A percentile compares a stretch with the other conserved stretches of the same genome.
Evolutionary conservation across 2,113 vertebrate species (phyloP).

Genomic region (Oceanodroma tethys): DNA sequence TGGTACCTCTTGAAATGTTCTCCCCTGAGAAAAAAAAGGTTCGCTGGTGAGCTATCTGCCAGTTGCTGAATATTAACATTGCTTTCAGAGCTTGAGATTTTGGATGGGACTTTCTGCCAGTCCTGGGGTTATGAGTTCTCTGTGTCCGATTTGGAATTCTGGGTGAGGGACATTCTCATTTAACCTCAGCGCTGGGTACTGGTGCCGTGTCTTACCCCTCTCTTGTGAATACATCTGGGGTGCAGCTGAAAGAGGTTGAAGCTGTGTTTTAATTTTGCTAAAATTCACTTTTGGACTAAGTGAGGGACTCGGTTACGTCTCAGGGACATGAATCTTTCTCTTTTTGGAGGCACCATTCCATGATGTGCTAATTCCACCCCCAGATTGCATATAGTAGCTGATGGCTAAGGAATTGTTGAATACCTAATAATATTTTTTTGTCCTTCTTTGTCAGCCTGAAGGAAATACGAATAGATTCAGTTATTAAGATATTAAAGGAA

Average conservation of each 20-base stretch:
- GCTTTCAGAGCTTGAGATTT: neutral
- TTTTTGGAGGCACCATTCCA: neutral
- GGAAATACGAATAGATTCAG: constrained; percentile 46
- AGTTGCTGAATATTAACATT: neutral
- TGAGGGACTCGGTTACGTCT: neutral
- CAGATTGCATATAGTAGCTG: neutral
- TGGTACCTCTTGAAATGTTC: neutral
- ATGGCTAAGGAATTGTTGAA: constrained; percentile 24
- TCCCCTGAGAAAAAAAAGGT: neutral
- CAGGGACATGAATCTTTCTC: neutral
- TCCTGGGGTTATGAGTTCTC: too few species aligned
- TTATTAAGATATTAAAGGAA: constrained; percentile 64
- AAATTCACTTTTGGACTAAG: neutral
- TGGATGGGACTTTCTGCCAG: neutral
- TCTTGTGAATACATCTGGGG: neutral
- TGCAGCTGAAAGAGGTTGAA: neutral
- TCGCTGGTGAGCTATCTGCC: neutral
- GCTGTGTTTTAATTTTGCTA: neutral
- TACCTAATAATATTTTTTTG: constrained; percentile 7
- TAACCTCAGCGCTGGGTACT: neutral
- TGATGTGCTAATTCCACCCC: neutral
- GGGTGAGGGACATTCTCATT: neutral
- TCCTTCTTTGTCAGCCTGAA: constrained; percentile 14
- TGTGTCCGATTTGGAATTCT: fast-evolving
- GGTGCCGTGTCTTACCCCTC: fast-evolving